Evolutionary conservation across 2,888 invertebrate species (phyloP), one percentile per base, ranked within the genome.

Genomic region (Brachyptera putata): DNA sequence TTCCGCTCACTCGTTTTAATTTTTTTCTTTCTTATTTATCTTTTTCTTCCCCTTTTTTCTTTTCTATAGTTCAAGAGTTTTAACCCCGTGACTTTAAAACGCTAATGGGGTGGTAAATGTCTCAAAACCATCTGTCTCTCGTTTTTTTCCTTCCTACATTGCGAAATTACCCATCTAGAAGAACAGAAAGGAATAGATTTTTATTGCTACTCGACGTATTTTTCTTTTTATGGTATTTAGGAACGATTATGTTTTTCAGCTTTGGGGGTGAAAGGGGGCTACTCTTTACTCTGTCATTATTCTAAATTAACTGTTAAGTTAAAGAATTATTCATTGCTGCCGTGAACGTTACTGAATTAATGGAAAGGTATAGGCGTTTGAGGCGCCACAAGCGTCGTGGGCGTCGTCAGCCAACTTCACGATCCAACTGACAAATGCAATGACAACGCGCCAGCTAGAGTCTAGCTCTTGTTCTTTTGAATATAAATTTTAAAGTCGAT

Each of bases 21-120:
- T 58, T 61, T 46, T 53, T 50, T 41, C 39, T 41, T 58, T 50
- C 43, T 58, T 55, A 49, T 58, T 58, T 61, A 21, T 46, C 41
- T 39, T 22, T 11, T 46, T 50, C 9, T 57, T 43, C 34, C 60
- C 43, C 46, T 46, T 56, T 43, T 50, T 18, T 34, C 24, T 21
- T 57, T 53, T 58, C 24, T 39, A 50, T 58, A 24, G 53, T 53
- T 53, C 53, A 36, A 9, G 14, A n/a, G n/a, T n/a, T 34, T 53
- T 53, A 53, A 53, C 53, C 53, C 34, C 34, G 24, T 14, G 53
- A 3, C 16, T 43, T 11, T 5, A 5, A 26, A 22, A 18, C 61
- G 58, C 61, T 61, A 61, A 61, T 61, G 61, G 61, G 46, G 56
- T 61, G 61, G 58, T 61, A 61, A 61, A 61, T 43, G 61, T 53